Percentiles rank a stretch among this genome's conserved stretches.
phyloP scores from a whole-genome alignment of 2,797 vertebrate genomes.

The Gymnothorax javanicus region DNA sequence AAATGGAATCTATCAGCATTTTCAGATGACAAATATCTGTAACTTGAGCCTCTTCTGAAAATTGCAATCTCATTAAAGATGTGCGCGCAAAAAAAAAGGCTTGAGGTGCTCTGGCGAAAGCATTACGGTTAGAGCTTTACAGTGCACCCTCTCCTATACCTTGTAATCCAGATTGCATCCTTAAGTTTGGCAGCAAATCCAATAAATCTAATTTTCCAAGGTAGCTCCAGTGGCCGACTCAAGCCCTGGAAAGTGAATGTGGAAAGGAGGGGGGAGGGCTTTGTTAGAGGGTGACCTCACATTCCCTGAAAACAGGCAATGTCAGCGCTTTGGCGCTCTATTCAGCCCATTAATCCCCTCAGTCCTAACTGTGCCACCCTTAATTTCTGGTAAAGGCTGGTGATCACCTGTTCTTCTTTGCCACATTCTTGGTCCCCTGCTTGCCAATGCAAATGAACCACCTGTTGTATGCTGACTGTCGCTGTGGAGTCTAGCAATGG shows the following conservation, averaged over 20 bases:
- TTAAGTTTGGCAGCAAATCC: conserved; percentile 27
- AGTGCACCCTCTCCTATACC: not conserved
- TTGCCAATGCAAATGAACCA: not conserved
- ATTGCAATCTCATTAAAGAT: not conserved
- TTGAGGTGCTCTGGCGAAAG: not conserved
- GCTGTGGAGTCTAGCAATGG: not conserved
- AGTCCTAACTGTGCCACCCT: conserved; percentile 4
- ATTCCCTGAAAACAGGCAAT: not conserved
- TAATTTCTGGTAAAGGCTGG: not conserved
- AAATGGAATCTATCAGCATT: not conserved
- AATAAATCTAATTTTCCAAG: conserved; percentile 14
- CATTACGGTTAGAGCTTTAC: conserved; percentile 4
- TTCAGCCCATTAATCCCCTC: not conserved
- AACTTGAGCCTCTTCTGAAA: not conserved
- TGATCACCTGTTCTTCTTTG: not conserved
- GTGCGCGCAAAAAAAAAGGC: not conserved
- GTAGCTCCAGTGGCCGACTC: not conserved
- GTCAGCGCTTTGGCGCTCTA: conserved; percentile 2
- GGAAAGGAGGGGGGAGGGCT: not conserved
- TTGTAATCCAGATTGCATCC: conserved; percentile 24
- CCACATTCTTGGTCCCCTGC: not conserved
- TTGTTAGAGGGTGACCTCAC: conserved; percentile 9
- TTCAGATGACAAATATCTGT: not conserved
- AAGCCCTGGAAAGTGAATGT: not conserved
- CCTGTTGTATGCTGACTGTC: not conserved